Evolutionary conservation across 2,797 vertebrate genomes (phyloP).

Genomic region (Crenuchus spilurus): DNA sequence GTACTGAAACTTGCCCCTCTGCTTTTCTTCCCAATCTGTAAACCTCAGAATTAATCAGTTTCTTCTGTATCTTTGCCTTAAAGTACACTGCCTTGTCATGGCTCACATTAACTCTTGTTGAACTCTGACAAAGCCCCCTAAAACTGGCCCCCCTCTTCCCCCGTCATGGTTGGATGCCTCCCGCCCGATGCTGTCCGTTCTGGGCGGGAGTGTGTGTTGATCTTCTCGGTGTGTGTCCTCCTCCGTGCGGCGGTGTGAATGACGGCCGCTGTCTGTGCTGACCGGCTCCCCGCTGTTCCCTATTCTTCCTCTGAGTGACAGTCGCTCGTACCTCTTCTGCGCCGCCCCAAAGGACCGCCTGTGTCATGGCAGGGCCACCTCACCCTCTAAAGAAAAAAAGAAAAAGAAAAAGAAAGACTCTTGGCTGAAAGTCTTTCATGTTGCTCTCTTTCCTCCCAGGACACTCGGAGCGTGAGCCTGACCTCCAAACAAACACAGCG

Average conservation of each 20-base stretch:
- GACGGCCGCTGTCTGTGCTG: conserved; percentile 58
- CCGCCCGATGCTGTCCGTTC: conserved; percentile 59
- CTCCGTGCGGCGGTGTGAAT: conserved; percentile 54
- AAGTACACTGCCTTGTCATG: conserved; percentile 32
- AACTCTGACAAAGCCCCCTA: conserved; percentile 46
- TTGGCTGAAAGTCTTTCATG: conserved; percentile 59
- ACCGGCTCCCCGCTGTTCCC: conserved; percentile 52
- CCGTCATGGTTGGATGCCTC: conserved; percentile 57
- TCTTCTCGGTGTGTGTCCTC: conserved; percentile 60
- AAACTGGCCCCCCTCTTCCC: conserved; percentile 34
- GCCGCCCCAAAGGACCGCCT: conserved; percentile 54
- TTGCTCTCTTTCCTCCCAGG: conserved; percentile 48
- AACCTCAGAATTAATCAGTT: conserved; percentile 14
- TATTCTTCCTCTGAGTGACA: conserved; percentile 64
- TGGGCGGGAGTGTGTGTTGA: conserved; percentile 57
- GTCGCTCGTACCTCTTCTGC: conserved; percentile 56
- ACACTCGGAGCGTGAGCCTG: conserved; percentile 53
- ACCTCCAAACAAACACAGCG: conserved; percentile 53
- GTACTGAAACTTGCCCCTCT: conserved; percentile 1
- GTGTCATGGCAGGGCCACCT: conserved; percentile 58
- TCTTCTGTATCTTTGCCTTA: conserved; percentile 34
- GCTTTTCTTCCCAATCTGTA: neutral
- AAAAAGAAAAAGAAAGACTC: conserved; percentile 48
- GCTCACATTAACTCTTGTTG: conserved; percentile 45
- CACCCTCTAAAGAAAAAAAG: conserved; percentile 40